These are phyloP conservation scores for Neria commutata DNA, from an alignment of 2,888 invertebrate species.

Conservation along the genomic window DNA sequence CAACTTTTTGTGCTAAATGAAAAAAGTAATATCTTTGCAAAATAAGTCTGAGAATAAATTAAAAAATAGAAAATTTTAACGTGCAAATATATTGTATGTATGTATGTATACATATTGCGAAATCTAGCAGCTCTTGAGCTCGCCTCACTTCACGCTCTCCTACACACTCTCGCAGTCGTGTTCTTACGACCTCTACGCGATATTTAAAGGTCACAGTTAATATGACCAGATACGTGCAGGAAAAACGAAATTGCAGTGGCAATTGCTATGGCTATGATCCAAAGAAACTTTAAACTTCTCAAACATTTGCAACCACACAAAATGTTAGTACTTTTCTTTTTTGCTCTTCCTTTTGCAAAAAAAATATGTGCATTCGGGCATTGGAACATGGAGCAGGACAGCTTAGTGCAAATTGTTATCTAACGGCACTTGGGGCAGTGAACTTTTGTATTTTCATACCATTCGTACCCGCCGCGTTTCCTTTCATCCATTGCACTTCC, in stretches of 20 bases:
- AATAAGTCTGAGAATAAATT: not conserved
- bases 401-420: conserved; percentile 8
- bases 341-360: too few relatives aligned
- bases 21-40: not conserved
- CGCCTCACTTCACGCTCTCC: not conserved
- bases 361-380: too few relatives aligned
- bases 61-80: not conserved
- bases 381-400: too few relatives aligned
- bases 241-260: conserved; percentile 19
- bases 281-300: conserved; percentile 19
- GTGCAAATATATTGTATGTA: not conserved
- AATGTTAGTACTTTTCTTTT: too few relatives aligned
- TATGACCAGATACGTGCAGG: conserved; percentile 26
- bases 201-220: conserved; percentile 46
- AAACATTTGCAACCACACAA: too few relatives aligned
- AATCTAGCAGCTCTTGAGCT: not conserved
- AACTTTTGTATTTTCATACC: too few relatives aligned
- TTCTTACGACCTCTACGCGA: conserved; percentile 44
- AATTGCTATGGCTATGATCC: conserved; percentile 32
- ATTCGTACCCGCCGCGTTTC: conserved; percentile 1
- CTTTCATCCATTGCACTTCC: too few relatives aligned
- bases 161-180: not conserved
- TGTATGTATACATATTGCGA: not conserved
- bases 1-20: not conserved
- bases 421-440: conserved; percentile 14